Evolutionary conservation across 2,888 invertebrate genomes (phyloP), one percentile per base, ranked within the genome.

Genomic region (Metellina segmentata): DNA sequence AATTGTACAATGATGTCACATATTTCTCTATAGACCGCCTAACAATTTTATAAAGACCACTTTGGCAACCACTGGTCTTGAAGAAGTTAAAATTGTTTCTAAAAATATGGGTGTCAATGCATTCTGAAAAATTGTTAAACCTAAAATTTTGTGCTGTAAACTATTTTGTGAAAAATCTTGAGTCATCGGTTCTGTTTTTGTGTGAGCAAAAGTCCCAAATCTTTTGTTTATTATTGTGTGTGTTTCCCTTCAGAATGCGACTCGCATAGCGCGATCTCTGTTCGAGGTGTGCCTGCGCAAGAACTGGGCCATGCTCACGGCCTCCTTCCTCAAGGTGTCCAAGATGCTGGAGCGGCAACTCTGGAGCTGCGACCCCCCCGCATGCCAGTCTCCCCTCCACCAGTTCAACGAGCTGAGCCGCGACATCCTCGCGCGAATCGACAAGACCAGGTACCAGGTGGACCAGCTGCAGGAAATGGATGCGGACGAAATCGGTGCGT

Each of bases 311-410:
- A 96, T 98, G 93, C 96, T 99, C 96, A 97, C 99, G 0, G 97
- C 97, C 0, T 96, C 98, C 7, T 97, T 99, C 93, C 96, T 99
- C 0, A 96, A 96, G 94, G 96, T 99, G 94, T 97, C 98, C 61
- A 98, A 99, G 95, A 98, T 98, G 97, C 96, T 99, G 93, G 99
- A 99, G 94, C 96, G 97, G 6, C 97, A 98, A 94, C 96, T 97
- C 93, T 99, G 99, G 99, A 96, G 97, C 93, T 75, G 20, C 16
- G 94, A 97, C 97, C 92, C 98, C 98, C 0, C 96, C 99, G 95
- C 95, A 97, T 97, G 96, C 94, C 97, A 97, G 94, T 97, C 97
- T 92, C 98, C 98, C 0, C 96, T 99, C 95, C 95, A 97, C 13
- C 99, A 99, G 95, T 98, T 98, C 95, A 96, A 96, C 93, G 96